phyloP scores from a whole-genome alignment of 2,888 invertebrate genomes.

The Drosophila atripex region DNA sequence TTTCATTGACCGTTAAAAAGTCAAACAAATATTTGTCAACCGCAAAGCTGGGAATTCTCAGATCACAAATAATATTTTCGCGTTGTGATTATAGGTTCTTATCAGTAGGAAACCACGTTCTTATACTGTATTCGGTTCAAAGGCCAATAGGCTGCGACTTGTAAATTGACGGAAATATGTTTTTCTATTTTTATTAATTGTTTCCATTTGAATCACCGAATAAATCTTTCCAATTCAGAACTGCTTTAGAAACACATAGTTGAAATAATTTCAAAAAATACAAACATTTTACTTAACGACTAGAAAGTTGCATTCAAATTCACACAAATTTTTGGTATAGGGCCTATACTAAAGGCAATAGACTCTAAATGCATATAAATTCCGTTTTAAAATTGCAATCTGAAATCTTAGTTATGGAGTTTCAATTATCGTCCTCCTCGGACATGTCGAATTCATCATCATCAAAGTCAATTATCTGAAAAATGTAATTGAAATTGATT shows the following conservation, averaged over 20 bases:
- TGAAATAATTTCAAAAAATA: constrained; percentile 1
- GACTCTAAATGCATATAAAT: constrained; percentile 25
- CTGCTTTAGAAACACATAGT: not conserved
- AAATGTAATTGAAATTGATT: not conserved
- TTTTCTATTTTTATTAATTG: not conserved
- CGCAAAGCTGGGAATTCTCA: constrained; percentile 24
- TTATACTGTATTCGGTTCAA: not conserved
- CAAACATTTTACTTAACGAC: constrained; percentile 25
- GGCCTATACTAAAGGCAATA: not conserved
- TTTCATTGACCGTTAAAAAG: constrained; percentile 18
- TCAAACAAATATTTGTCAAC: constrained; percentile 32
- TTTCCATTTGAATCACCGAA: not conserved
- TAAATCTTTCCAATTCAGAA: not conserved
- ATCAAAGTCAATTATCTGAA: constrained; percentile 82
- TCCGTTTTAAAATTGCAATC: not conserved
- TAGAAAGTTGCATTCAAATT: constrained; percentile 12
- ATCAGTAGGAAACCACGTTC: constrained; percentile 21
- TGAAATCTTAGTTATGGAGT: not conserved
- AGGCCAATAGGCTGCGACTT: constrained; percentile 8
- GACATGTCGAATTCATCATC: constrained; percentile 81
- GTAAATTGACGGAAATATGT: constrained; percentile 22
- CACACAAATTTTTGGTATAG: constrained; percentile 17
- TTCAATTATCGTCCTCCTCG: constrained; percentile 64
- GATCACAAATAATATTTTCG: constrained; percentile 32
- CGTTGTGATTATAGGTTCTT: constrained; percentile 14